Evolutionary conservation across 2,888 invertebrate genomes (phyloP), one percentile per base, ranked within the genome.

Genomic region (Drosophila birchii): DNA sequence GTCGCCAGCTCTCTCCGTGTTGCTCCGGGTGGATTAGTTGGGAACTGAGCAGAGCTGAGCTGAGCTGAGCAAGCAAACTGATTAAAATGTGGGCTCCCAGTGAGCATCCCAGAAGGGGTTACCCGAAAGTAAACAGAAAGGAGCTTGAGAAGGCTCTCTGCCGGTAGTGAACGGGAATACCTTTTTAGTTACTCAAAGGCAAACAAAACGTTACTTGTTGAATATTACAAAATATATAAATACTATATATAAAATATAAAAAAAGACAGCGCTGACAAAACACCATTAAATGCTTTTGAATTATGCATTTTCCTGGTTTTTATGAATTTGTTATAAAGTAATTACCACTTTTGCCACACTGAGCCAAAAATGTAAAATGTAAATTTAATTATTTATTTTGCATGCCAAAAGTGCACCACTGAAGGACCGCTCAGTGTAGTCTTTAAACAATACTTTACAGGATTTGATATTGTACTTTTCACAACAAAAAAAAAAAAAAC

Each of bases 11-110:
- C 43, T 12, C 14, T 45, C 26, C 5, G 23, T 16, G 0, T 11
- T 18, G 4, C 44, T 12, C 12, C 12, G 67, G 67, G 66, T 64
- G 64, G 68, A 66, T 68, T 66, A 66, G 68, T 66, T 66, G 43
- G 14, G 29, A 11, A 29, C 47, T 6, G 29, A 47, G 45, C 47
- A 0, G 26, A 11, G 47, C 47, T 6, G 29, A 47, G 45, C 47
- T 1, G 26, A 16, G 34, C 64, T 16, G 44, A 32, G 43, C 51
- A 61, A 23, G 64, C 36, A 61, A 20, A n/a, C 41, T 34, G 55
- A 55, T 26, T 34, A 43, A n/a, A 38, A 14, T 36, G 34, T n/a
- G 36, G 47, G 47, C 14, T 36, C 14, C 20, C 41, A 20, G 41
- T 12, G 41, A 20, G 43, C 43, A 41, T 44, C 36, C 23, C 26